A percentile compares a stretch with the other conserved stretches of the same genome.
phyloP scores from a whole-genome alignment of 2,797 vertebrate genomes.

The Esox lucius region DNA sequence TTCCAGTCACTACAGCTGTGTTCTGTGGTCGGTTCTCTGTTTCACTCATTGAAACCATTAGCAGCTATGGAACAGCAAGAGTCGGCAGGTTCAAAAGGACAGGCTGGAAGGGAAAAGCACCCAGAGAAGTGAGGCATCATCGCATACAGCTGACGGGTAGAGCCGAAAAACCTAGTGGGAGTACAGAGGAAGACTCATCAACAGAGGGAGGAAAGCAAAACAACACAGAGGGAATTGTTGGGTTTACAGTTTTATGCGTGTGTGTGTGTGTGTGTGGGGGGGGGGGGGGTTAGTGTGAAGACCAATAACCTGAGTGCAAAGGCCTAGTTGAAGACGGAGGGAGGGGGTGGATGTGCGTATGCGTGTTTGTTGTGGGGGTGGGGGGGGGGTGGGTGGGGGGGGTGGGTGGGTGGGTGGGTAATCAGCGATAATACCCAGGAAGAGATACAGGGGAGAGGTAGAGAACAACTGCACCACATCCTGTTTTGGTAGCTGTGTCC shows the following conservation, averaged over 20 bases:
- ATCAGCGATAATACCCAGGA: slow-evolving; percentile 11
- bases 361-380: slow-evolving; percentile 11
- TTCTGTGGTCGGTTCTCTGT: neutral
- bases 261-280: neutral
- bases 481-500: neutral
- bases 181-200: neutral
- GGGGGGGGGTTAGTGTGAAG: neutral
- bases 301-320: neutral
- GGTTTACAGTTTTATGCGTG: neutral
- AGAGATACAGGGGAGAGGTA: slow-evolving; percentile 9
- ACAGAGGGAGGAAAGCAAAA: neutral
- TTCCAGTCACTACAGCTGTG: neutral
- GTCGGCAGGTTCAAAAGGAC: neutral
- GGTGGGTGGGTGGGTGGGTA: neutral
- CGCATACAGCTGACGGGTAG: neutral
- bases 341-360: slow-evolving; percentile 5
- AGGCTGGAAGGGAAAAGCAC: neutral
- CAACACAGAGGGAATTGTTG: neutral
- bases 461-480: neutral
- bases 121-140: neutral
- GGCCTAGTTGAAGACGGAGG: neutral
- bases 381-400: neutral
- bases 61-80: neutral
- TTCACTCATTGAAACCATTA: neutral
- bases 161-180: neutral